Percentiles rank a stretch among this genome's conserved stretches.
Conservation (phyloP, 2,797 vertebrate species). For the Acanthurus lineatus region DNA sequence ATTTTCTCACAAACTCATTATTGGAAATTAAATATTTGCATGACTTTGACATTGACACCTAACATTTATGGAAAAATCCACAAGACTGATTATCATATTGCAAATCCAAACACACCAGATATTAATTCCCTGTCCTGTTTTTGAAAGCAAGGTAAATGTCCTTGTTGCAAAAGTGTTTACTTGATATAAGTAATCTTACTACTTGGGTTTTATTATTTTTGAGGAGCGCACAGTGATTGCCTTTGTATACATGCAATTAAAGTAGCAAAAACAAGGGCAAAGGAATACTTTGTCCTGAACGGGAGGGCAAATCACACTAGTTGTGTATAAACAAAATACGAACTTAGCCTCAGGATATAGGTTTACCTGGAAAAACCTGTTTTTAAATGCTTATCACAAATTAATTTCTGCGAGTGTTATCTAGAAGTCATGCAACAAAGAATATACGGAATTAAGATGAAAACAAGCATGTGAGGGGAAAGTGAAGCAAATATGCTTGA, state of each 20-base stretch:
- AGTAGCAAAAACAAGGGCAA: slow-evolving; percentile 36
- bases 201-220: slow-evolving; percentile 28
- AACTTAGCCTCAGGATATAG: slow-evolving; percentile 43
- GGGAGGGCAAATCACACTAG: slow-evolving; percentile 27
- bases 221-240: slow-evolving; percentile 41
- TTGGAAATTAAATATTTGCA: too few relatives aligned
- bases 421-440: slow-evolving; percentile 42
- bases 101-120: too few relatives aligned
- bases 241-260: slow-evolving; percentile 16
- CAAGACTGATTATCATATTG: too few relatives aligned
- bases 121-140: too few relatives aligned
- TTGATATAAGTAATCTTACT: slow-evolving; percentile 21
- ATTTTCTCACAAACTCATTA: too few relatives aligned
- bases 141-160: slow-evolving; percentile 7
- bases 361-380: slow-evolving; percentile 52
- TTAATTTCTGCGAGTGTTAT: slow-evolving; percentile 13
- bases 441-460: slow-evolving; percentile 29
- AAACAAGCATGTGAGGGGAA: slow-evolving; percentile 26
- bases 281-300: slow-evolving; percentile 33
- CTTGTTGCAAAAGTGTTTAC: slow-evolving; percentile 23
- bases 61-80: too few relatives aligned
- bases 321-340: slow-evolving; percentile 30
- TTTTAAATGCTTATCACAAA: slow-evolving; percentile 42
- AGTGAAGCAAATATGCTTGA: slow-evolving; percentile 45
- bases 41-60: too few relatives aligned